Percentiles rank a stretch among this genome's conserved stretches.
Evolutionary conservation across 1,140 invertebrate genomes (phyloP).

Genomic region (Drosophila quadrilineata): DNA sequence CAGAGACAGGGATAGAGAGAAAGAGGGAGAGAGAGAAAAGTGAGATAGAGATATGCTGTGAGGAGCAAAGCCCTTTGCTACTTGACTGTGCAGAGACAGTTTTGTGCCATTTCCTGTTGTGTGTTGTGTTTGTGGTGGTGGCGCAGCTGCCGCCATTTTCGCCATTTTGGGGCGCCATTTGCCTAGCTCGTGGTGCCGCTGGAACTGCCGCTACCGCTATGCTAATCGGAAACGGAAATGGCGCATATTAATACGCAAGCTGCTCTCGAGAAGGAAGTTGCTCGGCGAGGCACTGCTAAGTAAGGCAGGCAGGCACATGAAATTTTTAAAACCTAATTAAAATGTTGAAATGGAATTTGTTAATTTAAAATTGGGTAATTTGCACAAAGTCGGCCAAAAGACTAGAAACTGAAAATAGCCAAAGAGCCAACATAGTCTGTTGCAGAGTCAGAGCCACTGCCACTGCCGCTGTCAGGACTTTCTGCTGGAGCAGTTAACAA

Average conservation of each 20-base stretch:
- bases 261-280: constrained; percentile 68
- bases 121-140: constrained; percentile 41
- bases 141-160: constrained; percentile 61
- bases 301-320: constrained; percentile 53
- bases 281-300: constrained; percentile 25
- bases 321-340: constrained; percentile 80
- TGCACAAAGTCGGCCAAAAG: constrained; percentile 43
- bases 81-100: constrained; percentile 44
- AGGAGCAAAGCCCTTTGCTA: constrained; percentile 24
- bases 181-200: constrained; percentile 37
- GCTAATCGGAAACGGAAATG: constrained; percentile 79
- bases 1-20: too few relatives aligned
- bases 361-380: constrained; percentile 79
- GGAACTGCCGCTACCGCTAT: constrained; percentile 56
- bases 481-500: constrained; percentile 57
- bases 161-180: constrained; percentile 54
- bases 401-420: constrained; percentile 18
- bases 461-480: constrained; percentile 14
- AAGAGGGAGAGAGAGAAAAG: too few relatives aligned
- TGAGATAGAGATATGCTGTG: too few relatives aligned
- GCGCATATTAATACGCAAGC: constrained; percentile 79
- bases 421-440: too few relatives aligned
- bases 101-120: constrained; percentile 71
- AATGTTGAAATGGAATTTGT: constrained; percentile 79
- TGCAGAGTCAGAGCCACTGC: too few relatives aligned